phyloP scores from a whole-genome alignment of 2,888 invertebrate genomes.

The Lasioglossum figueresi region DNA sequence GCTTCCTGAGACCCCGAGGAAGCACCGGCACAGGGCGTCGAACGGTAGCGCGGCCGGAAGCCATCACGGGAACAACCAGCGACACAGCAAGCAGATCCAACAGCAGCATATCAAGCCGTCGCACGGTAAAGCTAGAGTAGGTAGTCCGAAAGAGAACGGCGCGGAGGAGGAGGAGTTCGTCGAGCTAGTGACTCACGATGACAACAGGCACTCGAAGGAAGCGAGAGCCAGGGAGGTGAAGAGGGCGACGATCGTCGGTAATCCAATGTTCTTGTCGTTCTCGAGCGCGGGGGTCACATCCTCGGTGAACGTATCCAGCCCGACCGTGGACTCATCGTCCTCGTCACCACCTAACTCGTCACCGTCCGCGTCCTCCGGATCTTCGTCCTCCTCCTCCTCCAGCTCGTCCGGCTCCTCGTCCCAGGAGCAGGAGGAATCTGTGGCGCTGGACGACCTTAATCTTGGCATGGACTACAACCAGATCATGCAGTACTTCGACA shows the following conservation, averaged over 20 bases:
- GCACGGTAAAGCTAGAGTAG: slow-evolving; percentile 71
- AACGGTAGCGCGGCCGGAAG: slow-evolving; percentile 74
- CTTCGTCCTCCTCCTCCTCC: slow-evolving; percentile 80
- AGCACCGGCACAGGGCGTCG: slow-evolving; percentile 83
- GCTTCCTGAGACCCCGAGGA: slow-evolving; percentile 79
- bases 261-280: slow-evolving; percentile 91
- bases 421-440: slow-evolving; percentile 86
- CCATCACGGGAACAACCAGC: slow-evolving; percentile 80
- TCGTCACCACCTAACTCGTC: slow-evolving; percentile 80
- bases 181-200: slow-evolving; percentile 77
- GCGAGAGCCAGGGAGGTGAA: slow-evolving; percentile 87
- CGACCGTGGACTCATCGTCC: slow-evolving; percentile 67
- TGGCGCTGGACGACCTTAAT: slow-evolving; percentile 91
- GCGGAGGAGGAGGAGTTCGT: slow-evolving; percentile 78
- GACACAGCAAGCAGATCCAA: slow-evolving; percentile 74
- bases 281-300: slow-evolving; percentile 73
- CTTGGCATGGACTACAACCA: slow-evolving; percentile 98
- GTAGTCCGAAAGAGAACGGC: slow-evolving; percentile 64
- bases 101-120: slow-evolving; percentile 60
- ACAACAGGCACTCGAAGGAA: slow-evolving; percentile 73
- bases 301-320: slow-evolving; percentile 60
- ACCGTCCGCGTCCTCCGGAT: slow-evolving; percentile 80
- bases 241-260: slow-evolving; percentile 93
- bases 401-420: slow-evolving; percentile 68
- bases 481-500: slow-evolving; percentile 99